A percentile compares a stretch with the other conserved stretches of the same genome.
These are phyloP conservation scores for Holothuria leucospilota DNA, from an alignment of 53 echinoderm and acorn worm species.

Conservation along the genomic window DNA sequence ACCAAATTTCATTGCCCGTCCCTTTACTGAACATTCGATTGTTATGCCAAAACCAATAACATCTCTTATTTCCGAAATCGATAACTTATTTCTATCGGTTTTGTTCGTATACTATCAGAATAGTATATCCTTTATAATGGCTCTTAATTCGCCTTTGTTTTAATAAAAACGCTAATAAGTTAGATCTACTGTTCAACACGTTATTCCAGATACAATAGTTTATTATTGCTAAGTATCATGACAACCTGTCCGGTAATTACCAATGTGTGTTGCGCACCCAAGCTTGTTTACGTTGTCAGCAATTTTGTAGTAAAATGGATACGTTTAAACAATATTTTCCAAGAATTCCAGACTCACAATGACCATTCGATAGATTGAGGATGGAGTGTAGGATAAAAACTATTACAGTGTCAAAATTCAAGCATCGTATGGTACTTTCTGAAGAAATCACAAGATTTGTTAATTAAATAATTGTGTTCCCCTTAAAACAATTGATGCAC, in stretches of 20 bases:
- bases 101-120: too few species aligned
- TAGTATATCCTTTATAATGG: too few species aligned
- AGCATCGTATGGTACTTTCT: constrained; percentile 37
- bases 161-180: too few species aligned
- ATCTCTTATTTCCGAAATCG: constrained; percentile 7
- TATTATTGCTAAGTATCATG: too few species aligned
- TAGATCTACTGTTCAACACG: too few species aligned
- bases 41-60: background rate
- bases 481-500: constrained; percentile 29
- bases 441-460: constrained; percentile 56
- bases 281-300: background rate
- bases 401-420: constrained; percentile 12
- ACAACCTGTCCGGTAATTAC: too few species aligned
- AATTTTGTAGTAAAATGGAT: background rate
- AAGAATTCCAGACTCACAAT: constrained; percentile 13
- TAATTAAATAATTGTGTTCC: constrained; percentile 42
- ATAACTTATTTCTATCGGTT: background rate
- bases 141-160: too few species aligned
- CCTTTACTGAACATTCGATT: background rate
- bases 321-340: constrained; percentile 1
- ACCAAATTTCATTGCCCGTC: background rate
- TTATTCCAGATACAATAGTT: too few species aligned
- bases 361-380: constrained; percentile 33
- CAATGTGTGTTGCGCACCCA: too few species aligned
- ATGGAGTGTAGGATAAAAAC: constrained; percentile 30